These are phyloP conservation scores for Lymantria dispar DNA, from an alignment of 2,888 invertebrate genomes.

Conservation along the genomic window DNA sequence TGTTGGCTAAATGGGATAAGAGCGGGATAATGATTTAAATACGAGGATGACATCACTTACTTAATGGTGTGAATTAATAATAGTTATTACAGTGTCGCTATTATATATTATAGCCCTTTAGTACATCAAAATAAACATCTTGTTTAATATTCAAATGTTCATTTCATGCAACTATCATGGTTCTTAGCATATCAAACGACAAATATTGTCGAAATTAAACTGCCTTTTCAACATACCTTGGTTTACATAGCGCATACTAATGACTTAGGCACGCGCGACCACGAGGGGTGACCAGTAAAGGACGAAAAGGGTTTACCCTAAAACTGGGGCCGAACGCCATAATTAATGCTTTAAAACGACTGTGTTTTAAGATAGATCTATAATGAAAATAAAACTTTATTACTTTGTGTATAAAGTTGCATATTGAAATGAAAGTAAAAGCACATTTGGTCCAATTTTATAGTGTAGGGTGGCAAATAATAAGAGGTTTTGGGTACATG, in stretches of 20 bases:
- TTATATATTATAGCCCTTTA: not conserved
- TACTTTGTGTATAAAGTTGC: constrained; percentile 21
- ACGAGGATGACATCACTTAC: no score
- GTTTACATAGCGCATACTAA: constrained; percentile 70
- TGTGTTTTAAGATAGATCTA: constrained; percentile 42
- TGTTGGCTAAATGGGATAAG: no score
- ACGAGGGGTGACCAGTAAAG: constrained; percentile 76
- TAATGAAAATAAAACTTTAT: constrained; percentile 37
- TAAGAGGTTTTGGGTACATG: constrained; percentile 73
- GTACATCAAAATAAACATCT: constrained; percentile 15
- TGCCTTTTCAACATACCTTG: constrained; percentile 66
- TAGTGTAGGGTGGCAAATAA: constrained; percentile 77
- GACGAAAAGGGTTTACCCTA: constrained; percentile 80
- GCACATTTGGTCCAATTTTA: constrained; percentile 76
- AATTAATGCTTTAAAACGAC: constrained; percentile 78
- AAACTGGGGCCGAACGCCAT: constrained; percentile 69
- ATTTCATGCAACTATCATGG: constrained; percentile 23
- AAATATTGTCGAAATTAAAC: constrained; percentile 56
- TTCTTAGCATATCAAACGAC: constrained; percentile 48
- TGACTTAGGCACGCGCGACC: constrained; percentile 65
- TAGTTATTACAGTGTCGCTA: no score
- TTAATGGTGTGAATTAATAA: no score
- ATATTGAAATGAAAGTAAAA: constrained; percentile 21
- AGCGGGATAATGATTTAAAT: no score
- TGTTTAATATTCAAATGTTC: constrained; percentile 29